Evolutionary conservation across 1,140 invertebrate species (phyloP).

Genomic region (Caenorhabditis inopinata): DNA sequence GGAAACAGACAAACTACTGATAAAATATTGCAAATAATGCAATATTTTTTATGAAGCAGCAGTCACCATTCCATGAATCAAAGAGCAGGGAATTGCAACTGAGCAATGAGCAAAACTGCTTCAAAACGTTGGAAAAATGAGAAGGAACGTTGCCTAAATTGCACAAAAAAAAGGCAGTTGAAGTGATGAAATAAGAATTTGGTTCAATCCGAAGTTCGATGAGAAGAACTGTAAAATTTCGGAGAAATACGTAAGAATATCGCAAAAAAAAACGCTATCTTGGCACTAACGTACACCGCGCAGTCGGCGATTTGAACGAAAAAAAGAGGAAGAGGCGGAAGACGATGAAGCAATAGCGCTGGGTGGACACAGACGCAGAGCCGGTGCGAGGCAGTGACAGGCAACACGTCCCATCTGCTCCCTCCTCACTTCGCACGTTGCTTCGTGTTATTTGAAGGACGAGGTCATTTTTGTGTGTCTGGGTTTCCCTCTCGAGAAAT

Average conservation of each 20-base stretch:
- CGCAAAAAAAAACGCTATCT: not conserved
- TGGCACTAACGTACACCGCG: not conserved
- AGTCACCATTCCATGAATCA: no score
- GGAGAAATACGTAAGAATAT: not conserved
- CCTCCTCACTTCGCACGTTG: not conserved
- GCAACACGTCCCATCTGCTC: not conserved
- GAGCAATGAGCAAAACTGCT: no score
- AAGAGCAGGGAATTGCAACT: no score
- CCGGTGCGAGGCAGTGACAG: conserved; percentile 16
- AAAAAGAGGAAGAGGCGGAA: not conserved
- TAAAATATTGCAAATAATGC: no score
- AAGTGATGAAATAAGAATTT: no score
- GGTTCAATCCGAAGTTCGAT: no score
- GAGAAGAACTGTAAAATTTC: no score
- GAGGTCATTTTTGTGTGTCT: conserved; percentile 8
- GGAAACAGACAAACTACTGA: no score
- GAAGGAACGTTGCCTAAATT: no score
- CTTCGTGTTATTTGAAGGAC: not conserved
- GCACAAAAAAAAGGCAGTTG: no score
- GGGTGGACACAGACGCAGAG: not conserved
- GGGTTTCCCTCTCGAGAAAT: not conserved
- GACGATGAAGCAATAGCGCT: not conserved
- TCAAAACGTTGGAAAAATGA: no score
- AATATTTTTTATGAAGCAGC: no score
- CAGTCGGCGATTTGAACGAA: conserved; percentile 24